Base-by-base conservation (phyloP, 2,113 vertebrate genomes). In the Corythornis cristatus region DNA sequence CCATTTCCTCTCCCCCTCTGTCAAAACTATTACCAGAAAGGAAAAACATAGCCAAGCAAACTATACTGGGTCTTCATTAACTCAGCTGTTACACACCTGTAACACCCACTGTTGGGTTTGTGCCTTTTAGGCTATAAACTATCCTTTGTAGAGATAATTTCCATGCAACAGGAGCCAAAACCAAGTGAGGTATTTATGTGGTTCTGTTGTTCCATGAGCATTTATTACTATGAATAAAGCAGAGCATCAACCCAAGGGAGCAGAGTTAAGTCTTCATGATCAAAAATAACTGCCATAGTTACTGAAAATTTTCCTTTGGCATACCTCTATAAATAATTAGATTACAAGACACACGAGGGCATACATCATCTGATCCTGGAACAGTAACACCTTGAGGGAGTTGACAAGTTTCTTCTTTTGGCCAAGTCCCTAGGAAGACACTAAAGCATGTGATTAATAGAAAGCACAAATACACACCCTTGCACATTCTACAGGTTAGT, bases 381-480 rank as follows among this genome's bases (percentile, higher is more conserved):
- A 86, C 74, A 72, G 7, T 91, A 87, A 90, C 58, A 94, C 79
- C 87, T 86, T 89, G 88, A 95, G 54, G 45, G 65, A 87, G 51
- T 72, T 26, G 58, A 91, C 89, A 96, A 80, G 67, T 83, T 93
- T 89, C 87, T 93, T 40, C 57, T 88, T 88, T 95, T 95, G 95
- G 95, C 93, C 78, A 75, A 72, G 53, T 89, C 82, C 94, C 92
- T 90, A 67, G 84, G 92, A 95, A 96, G 92, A 87, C 65, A 70
- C 57, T 45, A 81, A 92, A 74, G 76, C 93, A 23, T 90, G 37
- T 90, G 85, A 95, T 93, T 93, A 94, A 93, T 78, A 89, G 86
- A 93, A 37, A 89, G 43, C 56, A 83, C 53, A 85, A 68, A 37
- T 56, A 68, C 12, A 9, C 28, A 54, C 43, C 40, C 40, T 88